Percentiles rank a stretch among this genome's conserved stretches.
Conservation (phyloP, 2,113 vertebrate genomes). For the Antechinus stuartii region DNA sequence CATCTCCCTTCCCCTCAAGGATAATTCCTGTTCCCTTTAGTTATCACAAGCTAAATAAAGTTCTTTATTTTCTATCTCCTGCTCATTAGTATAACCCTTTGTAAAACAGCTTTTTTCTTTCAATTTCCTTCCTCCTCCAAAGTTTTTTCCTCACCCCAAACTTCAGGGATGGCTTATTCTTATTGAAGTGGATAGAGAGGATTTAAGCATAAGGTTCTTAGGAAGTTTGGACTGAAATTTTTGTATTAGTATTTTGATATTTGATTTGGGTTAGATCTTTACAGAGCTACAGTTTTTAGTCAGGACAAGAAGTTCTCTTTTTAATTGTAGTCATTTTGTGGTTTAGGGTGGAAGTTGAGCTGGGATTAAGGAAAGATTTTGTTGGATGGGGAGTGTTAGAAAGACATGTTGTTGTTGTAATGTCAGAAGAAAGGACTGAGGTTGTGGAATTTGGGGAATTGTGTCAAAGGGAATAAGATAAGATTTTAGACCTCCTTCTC, state of each 20-base stretch:
- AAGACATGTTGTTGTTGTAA: not conserved
- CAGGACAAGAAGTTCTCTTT: not conserved
- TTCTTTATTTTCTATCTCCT: slow-evolving; percentile 28
- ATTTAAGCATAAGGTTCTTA: not conserved
- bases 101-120: not conserved
- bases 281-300: not conserved
- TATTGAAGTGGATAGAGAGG: slow-evolving; percentile 27
- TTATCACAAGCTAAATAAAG: slow-evolving; percentile 14
- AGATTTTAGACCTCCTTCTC: slow-evolving; percentile 56
- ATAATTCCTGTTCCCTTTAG: slow-evolving; percentile 10
- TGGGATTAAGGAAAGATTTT: not conserved
- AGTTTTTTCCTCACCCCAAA: slow-evolving; percentile 34
- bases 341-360: not conserved
- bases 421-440: not conserved
- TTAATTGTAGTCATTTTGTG: not conserved
- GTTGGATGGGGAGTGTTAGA: not conserved
- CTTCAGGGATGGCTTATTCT: not conserved
- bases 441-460: slow-evolving; percentile 34
- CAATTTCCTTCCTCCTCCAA: slow-evolving; percentile 2
- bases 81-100: slow-evolving; percentile 3
- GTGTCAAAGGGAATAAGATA: slow-evolving; percentile 46
- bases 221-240: slow-evolving; percentile 20
- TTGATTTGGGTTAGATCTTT: not conserved
- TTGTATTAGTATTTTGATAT: slow-evolving; percentile 29
- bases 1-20: not conserved